Base-by-base conservation (phyloP, 2,888 invertebrate species). In the Aleiodes alternator region DNA sequence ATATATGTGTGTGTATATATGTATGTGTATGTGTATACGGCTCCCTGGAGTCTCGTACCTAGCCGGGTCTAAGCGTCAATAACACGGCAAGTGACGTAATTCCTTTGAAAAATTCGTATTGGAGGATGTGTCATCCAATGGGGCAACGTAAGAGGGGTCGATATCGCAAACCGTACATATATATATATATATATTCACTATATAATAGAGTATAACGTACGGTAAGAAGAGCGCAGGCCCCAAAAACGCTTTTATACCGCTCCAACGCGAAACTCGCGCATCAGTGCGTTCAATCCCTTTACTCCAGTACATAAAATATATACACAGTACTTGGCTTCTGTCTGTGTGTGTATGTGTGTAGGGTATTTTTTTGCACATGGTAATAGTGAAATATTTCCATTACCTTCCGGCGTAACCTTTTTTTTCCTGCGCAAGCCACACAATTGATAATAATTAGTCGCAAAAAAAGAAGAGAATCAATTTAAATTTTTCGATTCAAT, bases 81-180 rank as follows among this genome's bases (percentile, higher is more conserved):
- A 75, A 72, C 75, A 75, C 64, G 51, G 71, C 73, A 81, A 83
- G 85, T 87, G 88, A 88, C 88, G 88, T 86, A 88, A 88, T 86
- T 84, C 85, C 82, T 82, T 82, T 79, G 82, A 81, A 68, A 80
- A 85, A 82, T 83, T 81, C 84, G 86, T 85, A 88, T 88, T 88
- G 88, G 88, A 86, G 87, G 87, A 88, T 85, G 86, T 84, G 86
- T 85, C 86, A 86, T 86, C 85, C 85, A 85, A 85, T 85, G 84
- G 84, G 82, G 82, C 53, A 43, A 73, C 61, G 61, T 68, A 68
- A 71, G 72, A 84, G 83, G 84, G 87, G 87, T 86, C 85, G 86
- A 87, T 87, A 86, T 51, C 64, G 66, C 34, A 69, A 11, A 79
- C 76, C 57, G 61, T 50, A 34, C 53, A 23, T 23, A 23, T 23